These are phyloP conservation scores for Takifugu flavidus DNA, from an alignment of 2,113 vertebrate species.

Conservation along the genomic window DNA sequence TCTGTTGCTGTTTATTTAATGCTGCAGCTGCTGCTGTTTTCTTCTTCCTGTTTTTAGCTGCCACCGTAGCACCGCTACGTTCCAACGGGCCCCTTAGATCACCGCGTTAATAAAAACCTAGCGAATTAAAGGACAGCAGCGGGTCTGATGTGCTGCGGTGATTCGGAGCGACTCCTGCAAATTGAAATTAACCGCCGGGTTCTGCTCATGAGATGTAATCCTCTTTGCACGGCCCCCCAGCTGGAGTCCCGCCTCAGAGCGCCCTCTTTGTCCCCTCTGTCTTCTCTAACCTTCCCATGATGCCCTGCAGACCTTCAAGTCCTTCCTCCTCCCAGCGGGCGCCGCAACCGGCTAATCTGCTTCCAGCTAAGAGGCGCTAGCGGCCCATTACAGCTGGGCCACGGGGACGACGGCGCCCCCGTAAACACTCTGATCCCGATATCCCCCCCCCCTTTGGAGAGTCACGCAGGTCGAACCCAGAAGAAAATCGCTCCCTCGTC, in stretches of 20 bases:
- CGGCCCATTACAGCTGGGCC: conserved; percentile 43
- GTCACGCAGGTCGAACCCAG: conserved; percentile 62
- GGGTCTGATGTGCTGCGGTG: not conserved
- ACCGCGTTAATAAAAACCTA: no score
- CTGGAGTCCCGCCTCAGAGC: not conserved
- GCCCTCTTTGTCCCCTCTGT: not conserved
- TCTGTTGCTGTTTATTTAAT: conserved; percentile 34
- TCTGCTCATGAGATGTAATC: conserved; percentile 26
- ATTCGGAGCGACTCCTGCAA: not conserved
- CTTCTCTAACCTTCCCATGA: conserved; percentile 39
- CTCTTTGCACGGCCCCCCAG: conserved; percentile 9
- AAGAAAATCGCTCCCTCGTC: conserved; percentile 33
- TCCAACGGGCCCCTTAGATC: no score
- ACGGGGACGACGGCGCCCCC: not conserved
- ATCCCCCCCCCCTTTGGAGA: conserved; percentile 32
- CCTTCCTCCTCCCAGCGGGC: conserved; percentile 35
- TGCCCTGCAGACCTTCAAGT: conserved; percentile 29
- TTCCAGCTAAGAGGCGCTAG: conserved; percentile 53
- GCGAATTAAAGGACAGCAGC: no score
- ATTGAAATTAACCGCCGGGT: conserved; percentile 15
- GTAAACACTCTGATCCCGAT: no score
- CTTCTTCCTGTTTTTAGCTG: no score
- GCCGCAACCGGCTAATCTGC: conserved; percentile 57
- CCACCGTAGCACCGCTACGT: no score
- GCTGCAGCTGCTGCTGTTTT: conserved; percentile 24